Conservation (phyloP, 2,888 invertebrate genomes). For the Syrphus vitripennis region DNA sequence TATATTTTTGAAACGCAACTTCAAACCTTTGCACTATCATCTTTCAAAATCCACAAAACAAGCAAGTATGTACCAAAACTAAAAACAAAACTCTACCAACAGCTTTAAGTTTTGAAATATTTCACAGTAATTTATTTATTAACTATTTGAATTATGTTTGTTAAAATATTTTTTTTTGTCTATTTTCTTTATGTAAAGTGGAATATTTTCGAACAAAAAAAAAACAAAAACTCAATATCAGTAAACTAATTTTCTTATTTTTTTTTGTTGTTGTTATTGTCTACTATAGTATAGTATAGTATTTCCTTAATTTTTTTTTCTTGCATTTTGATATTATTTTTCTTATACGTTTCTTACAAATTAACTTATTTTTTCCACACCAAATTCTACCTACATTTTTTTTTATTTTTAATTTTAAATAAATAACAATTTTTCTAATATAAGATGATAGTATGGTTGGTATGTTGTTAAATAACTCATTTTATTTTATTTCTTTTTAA, state of each 20-base stretch:
- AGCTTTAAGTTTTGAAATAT: neutral
- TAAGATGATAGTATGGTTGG: slow-evolving; percentile 59
- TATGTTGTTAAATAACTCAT: slow-evolving; percentile 20
- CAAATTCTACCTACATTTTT: slow-evolving; percentile 52
- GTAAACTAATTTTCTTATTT: slow-evolving; percentile 11
- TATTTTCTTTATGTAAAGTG: slow-evolving; percentile 21
- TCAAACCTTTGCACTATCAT: neutral
- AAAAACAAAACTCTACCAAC: neutral
- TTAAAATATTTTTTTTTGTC: neutral
- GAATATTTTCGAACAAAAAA: neutral
- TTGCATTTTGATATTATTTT: slow-evolving; percentile 32
- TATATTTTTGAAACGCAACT: neutral
- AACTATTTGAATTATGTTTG: neutral
- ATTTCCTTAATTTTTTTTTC: slow-evolving; percentile 16
- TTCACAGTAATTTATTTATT: slow-evolving; percentile 11
- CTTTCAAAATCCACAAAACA: neutral
- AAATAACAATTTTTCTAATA: slow-evolving; percentile 53
- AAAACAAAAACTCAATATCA: neutral
- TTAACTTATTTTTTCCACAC: slow-evolving; percentile 40
- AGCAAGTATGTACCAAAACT: neutral
- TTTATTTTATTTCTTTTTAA: slow-evolving; percentile 3
- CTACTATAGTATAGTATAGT: slow-evolving; percentile 70
- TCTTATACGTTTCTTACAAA: slow-evolving; percentile 31
- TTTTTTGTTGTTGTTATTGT: slow-evolving; percentile 63
- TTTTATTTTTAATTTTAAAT: slow-evolving; percentile 36